phyloP scores from a whole-genome alignment of 2,888 invertebrate species.

The Chaitophorus viminalis region DNA sequence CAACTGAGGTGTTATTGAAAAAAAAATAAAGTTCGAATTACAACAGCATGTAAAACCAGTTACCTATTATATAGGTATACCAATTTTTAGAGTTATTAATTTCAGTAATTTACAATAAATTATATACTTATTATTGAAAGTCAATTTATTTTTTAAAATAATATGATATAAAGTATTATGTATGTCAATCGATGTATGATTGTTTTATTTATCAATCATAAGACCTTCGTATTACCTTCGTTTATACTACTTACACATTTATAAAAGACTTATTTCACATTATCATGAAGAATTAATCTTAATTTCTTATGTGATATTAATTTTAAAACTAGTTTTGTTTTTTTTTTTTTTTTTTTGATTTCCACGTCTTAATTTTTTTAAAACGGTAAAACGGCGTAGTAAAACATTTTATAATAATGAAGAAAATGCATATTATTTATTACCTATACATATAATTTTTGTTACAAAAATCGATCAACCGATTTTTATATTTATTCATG shows the following conservation, averaged over 20 bases:
- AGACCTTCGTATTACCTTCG: not conserved
- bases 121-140: not conserved
- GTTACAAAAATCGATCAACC: no score
- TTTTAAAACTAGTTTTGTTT: slow-evolving; percentile 21
- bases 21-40: not conserved
- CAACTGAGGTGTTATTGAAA: not conserved
- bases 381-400: not conserved
- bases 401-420: not conserved
- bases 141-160: slow-evolving; percentile 15
- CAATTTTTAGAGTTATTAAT: slow-evolving; percentile 34
- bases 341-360: slow-evolving; percentile 24
- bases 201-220: not conserved
- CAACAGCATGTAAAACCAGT: slow-evolving; percentile 14
- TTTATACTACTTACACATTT: not conserved
- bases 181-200: not conserved
- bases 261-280: not conserved
- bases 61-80: not conserved
- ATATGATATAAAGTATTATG: not conserved
- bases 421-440: not conserved
- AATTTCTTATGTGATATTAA: not conserved
- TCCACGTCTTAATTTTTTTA: not conserved
- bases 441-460: not conserved
- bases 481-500: no score
- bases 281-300: not conserved
- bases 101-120: slow-evolving; percentile 14